These are phyloP conservation scores for Petrocephalus zakoni DNA, from an alignment of 2,113 vertebrate genomes.

Conservation along the genomic window DNA sequence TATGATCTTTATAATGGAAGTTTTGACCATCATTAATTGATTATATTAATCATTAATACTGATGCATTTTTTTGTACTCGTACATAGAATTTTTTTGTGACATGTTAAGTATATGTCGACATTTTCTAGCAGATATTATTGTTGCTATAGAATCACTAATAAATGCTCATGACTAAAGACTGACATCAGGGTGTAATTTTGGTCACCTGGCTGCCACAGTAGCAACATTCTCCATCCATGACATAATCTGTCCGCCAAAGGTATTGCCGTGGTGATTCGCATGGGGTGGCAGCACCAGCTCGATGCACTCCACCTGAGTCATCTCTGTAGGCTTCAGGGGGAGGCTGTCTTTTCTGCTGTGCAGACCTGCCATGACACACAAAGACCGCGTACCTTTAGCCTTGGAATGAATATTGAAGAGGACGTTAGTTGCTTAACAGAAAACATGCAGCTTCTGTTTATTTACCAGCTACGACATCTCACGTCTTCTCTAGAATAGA, in stretches of 20 bases:
- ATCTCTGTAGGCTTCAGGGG: constrained; percentile 39
- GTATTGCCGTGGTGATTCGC: constrained; percentile 74
- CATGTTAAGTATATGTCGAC: not conserved
- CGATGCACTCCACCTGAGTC: constrained; percentile 64
- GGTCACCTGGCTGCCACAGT: constrained; percentile 69
- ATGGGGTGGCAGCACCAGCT: constrained; percentile 69
- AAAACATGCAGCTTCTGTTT: not conserved
- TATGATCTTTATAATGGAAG: too few relatives aligned
- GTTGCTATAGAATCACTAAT: not conserved
- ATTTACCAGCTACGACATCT: not conserved
- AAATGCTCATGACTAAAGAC: not conserved
- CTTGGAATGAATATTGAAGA: not conserved
- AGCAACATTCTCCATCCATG: constrained; percentile 71
- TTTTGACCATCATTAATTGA: not conserved
- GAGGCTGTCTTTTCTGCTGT: constrained; percentile 37
- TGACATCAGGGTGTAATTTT: not conserved
- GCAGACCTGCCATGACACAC: not conserved
- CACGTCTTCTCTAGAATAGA: not conserved
- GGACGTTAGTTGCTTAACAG: not conserved
- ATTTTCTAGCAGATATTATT: not conserved
- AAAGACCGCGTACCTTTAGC: not conserved
- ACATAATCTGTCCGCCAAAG: constrained; percentile 74
- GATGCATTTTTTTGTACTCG: not conserved
- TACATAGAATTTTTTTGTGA: not conserved
- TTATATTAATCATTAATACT: not conserved